Percentiles rank a stretch among this genome's conserved stretches.
These are phyloP conservation scores for Sterrhoptilus dennistouni DNA, from an alignment of 2,113 vertebrate genomes.

Conservation along the genomic window DNA sequence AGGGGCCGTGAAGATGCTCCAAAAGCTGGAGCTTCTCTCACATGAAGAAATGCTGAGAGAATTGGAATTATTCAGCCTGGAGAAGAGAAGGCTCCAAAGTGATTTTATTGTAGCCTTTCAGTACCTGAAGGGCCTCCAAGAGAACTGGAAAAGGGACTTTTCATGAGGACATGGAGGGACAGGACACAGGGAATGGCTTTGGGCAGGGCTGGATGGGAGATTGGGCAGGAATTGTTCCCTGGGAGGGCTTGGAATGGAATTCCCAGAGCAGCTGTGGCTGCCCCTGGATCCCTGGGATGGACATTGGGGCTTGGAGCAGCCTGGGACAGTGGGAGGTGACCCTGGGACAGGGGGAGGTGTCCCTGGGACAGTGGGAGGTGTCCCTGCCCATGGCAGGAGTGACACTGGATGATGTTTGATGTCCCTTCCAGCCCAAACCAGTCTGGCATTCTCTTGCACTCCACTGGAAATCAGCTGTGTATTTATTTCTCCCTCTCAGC, in stretches of 20 bases:
- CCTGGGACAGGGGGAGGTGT: neutral
- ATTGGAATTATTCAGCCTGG: neutral
- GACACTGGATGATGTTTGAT: fast-evolving
- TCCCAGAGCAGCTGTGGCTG: neutral
- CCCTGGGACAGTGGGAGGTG: neutral
- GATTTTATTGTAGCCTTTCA: neutral
- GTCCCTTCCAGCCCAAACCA: neutral
- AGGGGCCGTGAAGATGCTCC: neutral
- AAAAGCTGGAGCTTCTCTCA: neutral
- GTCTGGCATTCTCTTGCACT: neutral
- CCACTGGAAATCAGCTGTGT: neutral
- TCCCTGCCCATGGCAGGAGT: neutral
- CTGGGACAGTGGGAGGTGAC: neutral
- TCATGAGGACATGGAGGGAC: neutral
- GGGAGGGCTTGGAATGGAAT: neutral
- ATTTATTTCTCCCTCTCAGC: neutral
- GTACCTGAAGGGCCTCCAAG: neutral
- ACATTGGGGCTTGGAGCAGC: neutral
- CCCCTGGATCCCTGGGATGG: neutral
- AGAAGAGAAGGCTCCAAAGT: neutral
- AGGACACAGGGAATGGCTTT: neutral
- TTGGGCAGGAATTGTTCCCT: neutral
- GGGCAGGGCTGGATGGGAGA: neutral
- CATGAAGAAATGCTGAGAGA: neutral
- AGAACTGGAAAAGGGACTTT: neutral